Percentiles rank a stretch among this genome's conserved stretches.
Evolutionary conservation across 2,888 invertebrate species (phyloP).

Genomic region (Gymnocheta viridis): DNA sequence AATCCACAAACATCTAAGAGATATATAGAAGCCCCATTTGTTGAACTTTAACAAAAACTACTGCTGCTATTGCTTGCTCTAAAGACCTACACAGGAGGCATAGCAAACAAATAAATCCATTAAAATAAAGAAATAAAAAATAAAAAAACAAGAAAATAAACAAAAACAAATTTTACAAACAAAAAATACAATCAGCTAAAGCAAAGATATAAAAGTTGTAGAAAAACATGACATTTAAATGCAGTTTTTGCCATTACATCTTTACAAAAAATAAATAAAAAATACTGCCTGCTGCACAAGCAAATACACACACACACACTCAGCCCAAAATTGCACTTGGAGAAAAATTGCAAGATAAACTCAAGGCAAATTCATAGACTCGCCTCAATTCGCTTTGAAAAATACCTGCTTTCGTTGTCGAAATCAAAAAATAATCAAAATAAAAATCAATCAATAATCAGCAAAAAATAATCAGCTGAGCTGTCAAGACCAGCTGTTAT

Average conservation of each 20-base stretch:
- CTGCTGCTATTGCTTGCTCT: neutral
- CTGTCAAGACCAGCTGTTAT: too few relatives aligned
- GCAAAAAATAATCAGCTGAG: too few relatives aligned
- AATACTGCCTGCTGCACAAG: conserved; percentile 25
- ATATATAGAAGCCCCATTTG: conserved; percentile 46
- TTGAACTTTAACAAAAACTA: conserved; percentile 17
- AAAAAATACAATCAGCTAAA: conserved; percentile 39
- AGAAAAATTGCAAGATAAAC: neutral
- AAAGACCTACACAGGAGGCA: conserved; percentile 3
- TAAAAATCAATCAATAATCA: too few relatives aligned
- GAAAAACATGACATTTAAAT: conserved; percentile 62
- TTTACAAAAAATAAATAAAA: conserved; percentile 15
- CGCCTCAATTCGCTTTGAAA: too few relatives aligned
- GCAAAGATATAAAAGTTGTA: conserved; percentile 11
- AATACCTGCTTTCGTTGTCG: too few relatives aligned
- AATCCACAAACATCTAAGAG: conserved; percentile 49
- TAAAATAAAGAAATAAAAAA: neutral
- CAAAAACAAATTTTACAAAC: conserved; percentile 13
- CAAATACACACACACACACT: neutral
- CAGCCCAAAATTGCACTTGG: neutral
- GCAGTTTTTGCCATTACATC: conserved; percentile 54
- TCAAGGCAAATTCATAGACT: too few relatives aligned
- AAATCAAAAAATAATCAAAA: too few relatives aligned
- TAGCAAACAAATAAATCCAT: conserved; percentile 48
- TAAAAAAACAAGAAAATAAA: conserved; percentile 1